Conservation (phyloP, 2,888 invertebrate species). For the Globia sparganii region DNA sequence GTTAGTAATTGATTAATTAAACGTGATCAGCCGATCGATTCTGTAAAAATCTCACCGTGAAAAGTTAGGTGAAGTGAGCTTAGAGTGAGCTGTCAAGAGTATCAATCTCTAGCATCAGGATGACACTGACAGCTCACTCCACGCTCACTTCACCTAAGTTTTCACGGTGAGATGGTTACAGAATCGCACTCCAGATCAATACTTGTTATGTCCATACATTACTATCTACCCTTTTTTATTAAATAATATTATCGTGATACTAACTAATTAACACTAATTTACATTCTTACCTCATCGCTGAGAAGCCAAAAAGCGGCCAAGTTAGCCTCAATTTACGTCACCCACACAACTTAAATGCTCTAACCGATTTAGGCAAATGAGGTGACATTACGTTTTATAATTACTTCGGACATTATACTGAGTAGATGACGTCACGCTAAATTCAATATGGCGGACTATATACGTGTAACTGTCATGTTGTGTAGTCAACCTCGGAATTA, state of each 20-base stretch:
- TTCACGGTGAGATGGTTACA: too few relatives aligned
- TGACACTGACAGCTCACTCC: too few relatives aligned
- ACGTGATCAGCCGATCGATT: too few relatives aligned
- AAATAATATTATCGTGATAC: neutral
- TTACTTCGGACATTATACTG: conserved; percentile 20
- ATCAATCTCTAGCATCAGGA: too few relatives aligned
- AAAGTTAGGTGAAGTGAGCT: too few relatives aligned
- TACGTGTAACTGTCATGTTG: neutral
- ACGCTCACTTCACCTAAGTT: too few relatives aligned
- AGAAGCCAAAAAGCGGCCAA: conserved; percentile 27
- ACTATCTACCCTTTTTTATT: neutral
- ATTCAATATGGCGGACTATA: conserved; percentile 35
- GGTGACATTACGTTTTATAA: conserved; percentile 43
- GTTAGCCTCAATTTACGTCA: conserved; percentile 42
- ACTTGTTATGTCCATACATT: too few relatives aligned
- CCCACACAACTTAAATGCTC: conserved; percentile 37
- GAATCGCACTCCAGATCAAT: too few relatives aligned
- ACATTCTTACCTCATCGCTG: conserved; percentile 13
- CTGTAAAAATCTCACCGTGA: too few relatives aligned
- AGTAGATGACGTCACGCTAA: conserved; percentile 19
- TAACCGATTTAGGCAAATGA: conserved; percentile 47
- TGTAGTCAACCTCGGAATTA: neutral
- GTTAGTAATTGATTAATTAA: too few relatives aligned
- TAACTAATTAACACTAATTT: conserved; percentile 28
- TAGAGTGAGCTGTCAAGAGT: too few relatives aligned